Conservation (phyloP, 2,113 vertebrate genomes). For the Tyto alba region DNA sequence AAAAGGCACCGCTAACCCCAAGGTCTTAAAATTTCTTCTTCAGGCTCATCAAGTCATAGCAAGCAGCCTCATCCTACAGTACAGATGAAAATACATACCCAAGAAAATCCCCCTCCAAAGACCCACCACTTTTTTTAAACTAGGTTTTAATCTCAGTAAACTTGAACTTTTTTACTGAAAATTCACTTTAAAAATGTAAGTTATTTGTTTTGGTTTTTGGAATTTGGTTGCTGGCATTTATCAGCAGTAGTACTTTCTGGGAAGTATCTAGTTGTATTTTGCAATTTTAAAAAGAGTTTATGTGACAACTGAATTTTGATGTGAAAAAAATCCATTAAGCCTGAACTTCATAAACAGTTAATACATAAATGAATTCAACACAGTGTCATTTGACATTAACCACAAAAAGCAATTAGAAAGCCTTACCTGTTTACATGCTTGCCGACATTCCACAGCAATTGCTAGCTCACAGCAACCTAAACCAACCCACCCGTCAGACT, state of each 20-base stretch:
- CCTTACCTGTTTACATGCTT: constrained; percentile 91
- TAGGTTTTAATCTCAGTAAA: background rate
- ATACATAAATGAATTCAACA: background rate
- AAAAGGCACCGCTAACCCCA: background rate
- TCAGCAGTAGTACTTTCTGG: background rate
- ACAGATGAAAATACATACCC: background rate
- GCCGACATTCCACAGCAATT: constrained; percentile 90
- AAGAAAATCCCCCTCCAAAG: fast-evolving
- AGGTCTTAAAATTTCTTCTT: background rate
- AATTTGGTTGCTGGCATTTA: background rate
- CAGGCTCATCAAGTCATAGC: background rate
- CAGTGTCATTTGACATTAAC: background rate
- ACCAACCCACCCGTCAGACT: constrained; percentile 96
- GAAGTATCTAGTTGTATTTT: background rate
- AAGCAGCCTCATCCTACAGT: background rate
- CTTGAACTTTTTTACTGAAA: background rate
- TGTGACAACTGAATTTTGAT: background rate
- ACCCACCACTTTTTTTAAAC: background rate
- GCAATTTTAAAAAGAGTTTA: background rate
- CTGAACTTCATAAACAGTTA: background rate
- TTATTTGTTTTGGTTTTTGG: background rate
- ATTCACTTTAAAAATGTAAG: background rate
- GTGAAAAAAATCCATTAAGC: background rate
- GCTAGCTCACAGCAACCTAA: constrained; percentile 97
- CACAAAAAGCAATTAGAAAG: background rate